A percentile compares a stretch with the other conserved stretches of the same genome.
These are phyloP conservation scores for Uropsilus gracilis DNA, from an alignment of 2,113 vertebrate species.

Conservation along the genomic window DNA sequence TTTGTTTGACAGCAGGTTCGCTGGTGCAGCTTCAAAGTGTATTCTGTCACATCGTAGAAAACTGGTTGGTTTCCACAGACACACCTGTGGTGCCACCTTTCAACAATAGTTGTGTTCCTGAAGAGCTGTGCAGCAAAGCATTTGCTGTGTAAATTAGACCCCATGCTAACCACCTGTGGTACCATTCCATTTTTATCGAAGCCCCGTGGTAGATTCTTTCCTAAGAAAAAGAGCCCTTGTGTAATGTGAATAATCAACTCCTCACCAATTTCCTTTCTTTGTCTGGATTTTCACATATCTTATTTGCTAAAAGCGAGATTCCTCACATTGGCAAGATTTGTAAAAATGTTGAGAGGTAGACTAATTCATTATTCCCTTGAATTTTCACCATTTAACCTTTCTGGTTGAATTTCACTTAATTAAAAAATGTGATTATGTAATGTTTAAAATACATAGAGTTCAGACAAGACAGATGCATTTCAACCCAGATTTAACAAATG, in stretches of 20 bases:
- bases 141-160: slow-evolving; percentile 55
- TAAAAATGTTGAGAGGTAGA: slow-evolving; percentile 18
- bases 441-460: slow-evolving; percentile 18
- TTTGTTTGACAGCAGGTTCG: background rate
- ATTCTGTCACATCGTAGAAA: background rate
- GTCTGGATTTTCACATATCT: background rate
- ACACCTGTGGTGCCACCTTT: background rate
- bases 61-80: background rate
- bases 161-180: background rate
- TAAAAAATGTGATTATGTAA: slow-evolving; percentile 24
- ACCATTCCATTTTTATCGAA: slow-evolving; percentile 37
- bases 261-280: slow-evolving; percentile 42
- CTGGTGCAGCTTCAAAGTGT: background rate
- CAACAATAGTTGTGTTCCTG: background rate
- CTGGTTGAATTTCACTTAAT: slow-evolving; percentile 42
- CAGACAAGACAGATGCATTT: background rate
- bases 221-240: slow-evolving; percentile 15
- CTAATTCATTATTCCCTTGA: slow-evolving; percentile 11
- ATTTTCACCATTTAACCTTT: slow-evolving; percentile 12
- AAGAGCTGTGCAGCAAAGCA: slow-evolving; percentile 9
- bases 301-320: slow-evolving; percentile 50
- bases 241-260: slow-evolving; percentile 33
- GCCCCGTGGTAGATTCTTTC: background rate
- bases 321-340: slow-evolving; percentile 11
- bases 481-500: slow-evolving; percentile 22